A percentile compares a stretch with the other conserved stretches of the same genome.
phyloP scores from a whole-genome alignment of 92 coral and sea anemone genomes.

The Palythoa grandis region DNA sequence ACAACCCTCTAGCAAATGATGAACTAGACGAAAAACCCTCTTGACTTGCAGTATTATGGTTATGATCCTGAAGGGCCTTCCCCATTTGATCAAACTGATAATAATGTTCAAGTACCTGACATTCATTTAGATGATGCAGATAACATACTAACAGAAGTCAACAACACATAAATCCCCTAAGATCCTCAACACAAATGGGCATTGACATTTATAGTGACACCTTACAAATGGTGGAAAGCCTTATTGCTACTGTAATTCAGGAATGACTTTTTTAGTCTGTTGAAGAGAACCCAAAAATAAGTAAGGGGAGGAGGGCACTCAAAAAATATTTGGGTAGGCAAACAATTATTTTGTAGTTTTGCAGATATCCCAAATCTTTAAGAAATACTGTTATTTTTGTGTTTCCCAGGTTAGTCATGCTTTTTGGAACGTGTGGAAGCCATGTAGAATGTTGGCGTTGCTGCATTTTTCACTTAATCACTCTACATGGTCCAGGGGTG shows the following conservation, averaged over 20 bases:
- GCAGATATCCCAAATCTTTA: neutral
- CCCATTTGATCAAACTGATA: slow-evolving; percentile 51
- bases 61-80: slow-evolving; percentile 53
- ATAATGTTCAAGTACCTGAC: slow-evolving; percentile 38
- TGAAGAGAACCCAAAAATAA: neutral
- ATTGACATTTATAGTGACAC: slow-evolving; percentile 18
- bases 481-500: slow-evolving; percentile 3
- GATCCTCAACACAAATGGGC: slow-evolving; percentile 45
- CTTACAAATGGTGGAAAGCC: neutral
- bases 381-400: neutral
- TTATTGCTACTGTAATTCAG: neutral
- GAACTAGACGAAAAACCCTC: slow-evolving; percentile 44
- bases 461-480: neutral
- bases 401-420: neutral
- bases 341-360: neutral
- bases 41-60: slow-evolving; percentile 52
- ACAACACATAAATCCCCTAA: slow-evolving; percentile 35
- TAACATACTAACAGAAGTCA: slow-evolving; percentile 21
- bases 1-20: slow-evolving; percentile 58
- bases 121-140: slow-evolving; percentile 38
- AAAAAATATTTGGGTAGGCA: neutral
- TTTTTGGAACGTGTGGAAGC: neutral
- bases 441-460: neutral
- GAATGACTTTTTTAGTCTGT: neutral
- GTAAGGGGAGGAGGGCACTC: neutral